Percentiles rank a stretch among this genome's conserved stretches.
Evolutionary conservation across 2,113 vertebrate genomes (phyloP).

Genomic region (Ictalurus furcatus): DNA sequence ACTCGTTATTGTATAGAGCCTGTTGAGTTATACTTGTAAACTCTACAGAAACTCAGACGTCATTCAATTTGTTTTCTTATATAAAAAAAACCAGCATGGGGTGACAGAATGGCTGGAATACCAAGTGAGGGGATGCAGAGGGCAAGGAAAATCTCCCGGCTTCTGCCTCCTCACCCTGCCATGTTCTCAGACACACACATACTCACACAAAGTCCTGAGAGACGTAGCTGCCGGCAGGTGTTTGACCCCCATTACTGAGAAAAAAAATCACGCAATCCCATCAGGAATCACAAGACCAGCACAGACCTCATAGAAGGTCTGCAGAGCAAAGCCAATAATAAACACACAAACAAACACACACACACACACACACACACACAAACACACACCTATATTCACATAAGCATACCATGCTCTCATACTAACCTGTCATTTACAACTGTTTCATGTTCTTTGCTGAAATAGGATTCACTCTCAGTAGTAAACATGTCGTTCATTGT

Average conservation of each 20-base stretch:
- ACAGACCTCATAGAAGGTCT: neutral
- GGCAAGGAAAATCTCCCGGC: conserved; percentile 12
- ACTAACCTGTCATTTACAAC: neutral
- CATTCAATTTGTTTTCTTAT: conserved; percentile 10
- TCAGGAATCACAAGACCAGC: conserved; percentile 25
- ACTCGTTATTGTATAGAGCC: neutral
- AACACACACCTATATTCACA: neutral
- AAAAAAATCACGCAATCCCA: conserved; percentile 18
- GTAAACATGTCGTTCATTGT: conserved; percentile 3
- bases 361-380: neutral
- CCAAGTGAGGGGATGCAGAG: conserved; percentile 27
- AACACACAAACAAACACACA: neutral
- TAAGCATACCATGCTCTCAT: neutral
- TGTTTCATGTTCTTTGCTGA: neutral
- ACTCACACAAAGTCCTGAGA: neutral
- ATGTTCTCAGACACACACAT: neutral
- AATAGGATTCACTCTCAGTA: neutral
- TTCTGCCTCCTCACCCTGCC: neutral
- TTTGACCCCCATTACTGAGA: conserved; percentile 40
- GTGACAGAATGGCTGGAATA: conserved; percentile 42
- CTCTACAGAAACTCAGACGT: neutral
- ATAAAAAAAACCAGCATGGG: conserved; percentile 10
- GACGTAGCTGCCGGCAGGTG: neutral
- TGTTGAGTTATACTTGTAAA: neutral
- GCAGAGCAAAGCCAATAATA: conserved; percentile 19